phyloP scores from a whole-genome alignment of 1,140 invertebrate species.

The Dysdera silvatica region DNA sequence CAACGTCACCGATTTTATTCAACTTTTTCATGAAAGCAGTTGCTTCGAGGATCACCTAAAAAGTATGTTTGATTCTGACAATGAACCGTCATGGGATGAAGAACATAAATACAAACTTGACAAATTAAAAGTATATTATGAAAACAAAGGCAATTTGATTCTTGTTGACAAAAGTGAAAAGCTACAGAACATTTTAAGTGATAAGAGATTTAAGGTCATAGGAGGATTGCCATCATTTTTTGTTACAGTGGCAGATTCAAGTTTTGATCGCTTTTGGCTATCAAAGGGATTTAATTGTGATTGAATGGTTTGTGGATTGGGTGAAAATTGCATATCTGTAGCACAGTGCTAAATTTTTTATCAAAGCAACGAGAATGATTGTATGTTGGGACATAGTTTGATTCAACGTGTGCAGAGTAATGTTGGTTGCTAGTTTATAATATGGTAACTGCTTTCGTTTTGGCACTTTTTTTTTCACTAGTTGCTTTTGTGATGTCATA shows the following conservation, averaged over 20 bases:
- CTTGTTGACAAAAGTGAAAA: slow-evolving; percentile 35
- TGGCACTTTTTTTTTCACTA: no score
- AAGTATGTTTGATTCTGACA: slow-evolving; percentile 59
- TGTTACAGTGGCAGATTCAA: slow-evolving; percentile 46
- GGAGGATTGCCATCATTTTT: slow-evolving; percentile 51
- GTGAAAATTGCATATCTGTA: no score
- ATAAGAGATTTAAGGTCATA: slow-evolving; percentile 51
- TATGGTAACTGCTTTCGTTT: no score
- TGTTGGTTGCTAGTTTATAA: no score
- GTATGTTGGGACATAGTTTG: no score
- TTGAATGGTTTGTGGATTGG: no score
- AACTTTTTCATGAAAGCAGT: slow-evolving; percentile 62
- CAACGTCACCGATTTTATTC: slow-evolving; percentile 60
- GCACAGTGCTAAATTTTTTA: no score
- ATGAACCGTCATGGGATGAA: slow-evolving; percentile 60
- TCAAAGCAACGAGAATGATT: no score
- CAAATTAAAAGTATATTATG: slow-evolving; percentile 48
- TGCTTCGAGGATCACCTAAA: slow-evolving; percentile 62
- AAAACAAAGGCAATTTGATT: not conserved
- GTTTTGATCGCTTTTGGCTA: no score
- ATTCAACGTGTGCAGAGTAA: no score
- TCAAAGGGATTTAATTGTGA: no score
- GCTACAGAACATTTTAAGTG: slow-evolving; percentile 69
- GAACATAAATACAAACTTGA: slow-evolving; percentile 58
- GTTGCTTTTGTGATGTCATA: no score